Evolutionary conservation across 2,888 invertebrate genomes (phyloP).

Genomic region (Diplazon laetatorius): DNA sequence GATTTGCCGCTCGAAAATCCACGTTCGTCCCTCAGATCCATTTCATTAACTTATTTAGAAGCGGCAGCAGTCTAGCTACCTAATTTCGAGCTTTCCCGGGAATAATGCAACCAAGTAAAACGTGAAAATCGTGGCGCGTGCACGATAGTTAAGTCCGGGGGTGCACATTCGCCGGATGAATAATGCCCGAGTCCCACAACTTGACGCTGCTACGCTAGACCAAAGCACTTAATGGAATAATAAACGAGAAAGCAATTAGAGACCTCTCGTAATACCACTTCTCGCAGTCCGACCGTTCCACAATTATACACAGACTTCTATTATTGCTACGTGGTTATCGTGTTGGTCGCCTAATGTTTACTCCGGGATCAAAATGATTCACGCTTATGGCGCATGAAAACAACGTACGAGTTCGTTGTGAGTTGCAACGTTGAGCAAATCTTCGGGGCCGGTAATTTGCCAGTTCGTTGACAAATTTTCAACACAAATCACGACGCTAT

Average conservation of each 20-base stretch:
- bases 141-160: constrained; percentile 60
- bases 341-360: constrained; percentile 20
- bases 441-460: no score
- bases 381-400: constrained; percentile 6
- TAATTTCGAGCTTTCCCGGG: constrained; percentile 43
- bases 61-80: background rate
- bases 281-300: constrained; percentile 28
- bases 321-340: constrained; percentile 31
- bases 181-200: constrained; percentile 70
- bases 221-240: constrained; percentile 74
- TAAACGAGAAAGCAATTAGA: constrained; percentile 75
- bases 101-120: constrained; percentile 45
- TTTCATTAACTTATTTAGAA: constrained; percentile 42
- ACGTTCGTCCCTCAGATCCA: background rate
- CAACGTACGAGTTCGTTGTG: background rate
- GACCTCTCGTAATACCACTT: constrained; percentile 69
- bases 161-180: constrained; percentile 66
- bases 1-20: background rate
- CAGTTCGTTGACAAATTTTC: no score
- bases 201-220: constrained; percentile 71
- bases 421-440: background rate
- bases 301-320: constrained; percentile 16
- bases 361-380: constrained; percentile 29
- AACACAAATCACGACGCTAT: no score
- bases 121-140: constrained; percentile 47